phyloP scores from a whole-genome alignment of 2,888 invertebrate species.

The Chymomyza fuscimana region DNA sequence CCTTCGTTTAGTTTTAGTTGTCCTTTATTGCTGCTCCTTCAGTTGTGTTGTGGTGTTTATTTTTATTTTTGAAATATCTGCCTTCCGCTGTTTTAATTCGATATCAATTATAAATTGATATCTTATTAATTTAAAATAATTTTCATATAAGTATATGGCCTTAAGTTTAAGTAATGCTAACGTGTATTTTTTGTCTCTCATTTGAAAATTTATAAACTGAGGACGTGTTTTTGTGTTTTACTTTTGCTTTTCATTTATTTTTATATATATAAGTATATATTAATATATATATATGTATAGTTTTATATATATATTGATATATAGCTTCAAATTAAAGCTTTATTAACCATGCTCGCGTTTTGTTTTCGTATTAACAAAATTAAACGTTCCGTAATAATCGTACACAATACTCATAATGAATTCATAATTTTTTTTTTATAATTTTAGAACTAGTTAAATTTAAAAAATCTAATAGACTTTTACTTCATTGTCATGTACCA shows the following conservation, averaged over 20 bases:
- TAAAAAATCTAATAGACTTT: conserved; percentile 32
- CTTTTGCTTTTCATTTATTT: conserved; percentile 21
- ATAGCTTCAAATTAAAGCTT: conserved; percentile 79
- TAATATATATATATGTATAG: conserved; percentile 6
- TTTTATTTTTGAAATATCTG: not conserved
- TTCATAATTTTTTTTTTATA: conserved; percentile 39
- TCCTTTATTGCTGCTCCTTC: conserved; percentile 26
- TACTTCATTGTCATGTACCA: conserved; percentile 16
- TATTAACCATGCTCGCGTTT: conserved; percentile 79
- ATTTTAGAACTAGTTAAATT: conserved; percentile 50
- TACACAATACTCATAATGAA: conserved; percentile 50
- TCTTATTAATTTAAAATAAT: conserved; percentile 50
- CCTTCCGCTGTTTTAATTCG: conserved; percentile 9
- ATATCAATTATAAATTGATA: conserved; percentile 52
- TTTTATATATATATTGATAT: conserved; percentile 50
- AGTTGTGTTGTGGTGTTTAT: conserved; percentile 9
- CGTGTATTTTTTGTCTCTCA: conserved; percentile 63
- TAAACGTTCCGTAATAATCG: conserved; percentile 69
- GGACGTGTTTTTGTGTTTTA: conserved; percentile 56
- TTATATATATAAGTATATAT: conserved; percentile 18
- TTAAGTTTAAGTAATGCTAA: conserved; percentile 56
- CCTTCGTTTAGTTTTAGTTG: conserved; percentile 8
- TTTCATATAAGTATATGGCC: conserved; percentile 51
- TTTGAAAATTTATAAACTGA: conserved; percentile 77
- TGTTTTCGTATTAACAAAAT: conserved; percentile 77